Evolutionary conservation across 2,888 invertebrate genomes (phyloP).

Genomic region (Lochmaea crataegi): DNA sequence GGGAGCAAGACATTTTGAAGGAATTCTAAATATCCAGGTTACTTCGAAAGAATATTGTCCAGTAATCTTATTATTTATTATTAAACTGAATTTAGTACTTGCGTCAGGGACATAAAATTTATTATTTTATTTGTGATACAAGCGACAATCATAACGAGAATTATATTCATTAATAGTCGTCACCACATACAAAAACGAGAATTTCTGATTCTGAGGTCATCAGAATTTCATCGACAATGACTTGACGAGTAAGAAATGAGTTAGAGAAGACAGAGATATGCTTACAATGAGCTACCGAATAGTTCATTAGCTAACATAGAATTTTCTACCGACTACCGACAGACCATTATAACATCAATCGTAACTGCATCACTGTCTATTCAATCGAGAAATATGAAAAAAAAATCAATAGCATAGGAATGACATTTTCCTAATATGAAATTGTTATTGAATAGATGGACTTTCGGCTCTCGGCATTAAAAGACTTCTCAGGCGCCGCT

Average conservation of each 20-base stretch:
- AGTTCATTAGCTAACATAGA: conserved; percentile 53
- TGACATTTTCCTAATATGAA: conserved; percentile 51
- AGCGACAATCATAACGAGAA: conserved; percentile 3
- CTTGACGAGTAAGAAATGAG: conserved; percentile 49
- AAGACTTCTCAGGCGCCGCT: conserved; percentile 53
- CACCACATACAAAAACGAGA: conserved; percentile 23
- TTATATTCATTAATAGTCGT: conserved; percentile 28
- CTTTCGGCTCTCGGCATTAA: conserved; percentile 49
- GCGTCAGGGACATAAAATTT: too few relatives aligned
- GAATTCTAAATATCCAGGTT: too few relatives aligned
- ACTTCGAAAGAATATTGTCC: too few relatives aligned
- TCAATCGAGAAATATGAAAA: conserved; percentile 36
- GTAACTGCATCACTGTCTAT: conserved; percentile 41
- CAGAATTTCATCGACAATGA: conserved; percentile 45
- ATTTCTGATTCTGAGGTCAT: conserved; percentile 34
- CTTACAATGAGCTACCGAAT: conserved; percentile 53
- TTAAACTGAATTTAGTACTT: too few relatives aligned
- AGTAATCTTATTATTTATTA: too few relatives aligned
- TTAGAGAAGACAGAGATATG: conserved; percentile 52
- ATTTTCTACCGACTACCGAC: conserved; percentile 40
- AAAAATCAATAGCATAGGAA: conserved; percentile 45
- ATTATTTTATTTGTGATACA: not conserved
- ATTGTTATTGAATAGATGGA: conserved; percentile 49
- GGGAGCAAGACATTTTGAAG: too few relatives aligned
- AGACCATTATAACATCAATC: conserved; percentile 40